Evolutionary conservation across 1,140 invertebrate genomes (phyloP).

Genomic region (Drosophila quadrilineata): DNA sequence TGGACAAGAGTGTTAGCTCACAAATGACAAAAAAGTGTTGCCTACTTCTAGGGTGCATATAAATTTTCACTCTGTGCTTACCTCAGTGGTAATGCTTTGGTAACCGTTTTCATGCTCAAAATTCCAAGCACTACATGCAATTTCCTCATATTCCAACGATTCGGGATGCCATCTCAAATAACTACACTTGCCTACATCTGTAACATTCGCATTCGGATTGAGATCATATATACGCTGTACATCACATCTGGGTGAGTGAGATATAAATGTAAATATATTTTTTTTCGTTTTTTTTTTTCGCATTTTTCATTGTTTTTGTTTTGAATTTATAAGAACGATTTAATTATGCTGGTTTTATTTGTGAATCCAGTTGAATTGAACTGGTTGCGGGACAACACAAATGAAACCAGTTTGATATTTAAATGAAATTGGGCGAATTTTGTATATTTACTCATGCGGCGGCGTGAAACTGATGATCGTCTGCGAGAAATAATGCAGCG

Average conservation of each 20-base stretch:
- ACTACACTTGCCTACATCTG: not conserved
- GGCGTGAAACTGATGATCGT: constrained; percentile 83
- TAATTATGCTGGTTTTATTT: no score
- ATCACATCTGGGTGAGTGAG: constrained; percentile 25
- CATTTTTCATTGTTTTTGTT: no score
- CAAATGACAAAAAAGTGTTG: not conserved
- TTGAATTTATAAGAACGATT: no score
- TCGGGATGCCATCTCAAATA: not conserved
- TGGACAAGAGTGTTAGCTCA: constrained; percentile 19
- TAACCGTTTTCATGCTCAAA: constrained; percentile 82
- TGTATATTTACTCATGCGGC: constrained; percentile 81
- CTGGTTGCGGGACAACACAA: no score
- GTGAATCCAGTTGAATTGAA: no score
- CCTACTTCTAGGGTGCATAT: constrained; percentile 42
- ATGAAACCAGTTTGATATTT: no score
- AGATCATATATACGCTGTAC: not conserved
- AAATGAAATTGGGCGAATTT: no score
- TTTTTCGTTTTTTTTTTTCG: no score
- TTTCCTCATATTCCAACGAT: not conserved
- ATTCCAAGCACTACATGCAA: constrained; percentile 78
- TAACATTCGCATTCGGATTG: not conserved
- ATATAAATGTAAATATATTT: not conserved
- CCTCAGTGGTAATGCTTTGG: constrained; percentile 83
- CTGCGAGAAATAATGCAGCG: constrained; percentile 83
- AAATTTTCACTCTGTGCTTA: no score